Base-by-base conservation (phyloP, 1,140 invertebrate genomes). In the Mya arenaria region DNA sequence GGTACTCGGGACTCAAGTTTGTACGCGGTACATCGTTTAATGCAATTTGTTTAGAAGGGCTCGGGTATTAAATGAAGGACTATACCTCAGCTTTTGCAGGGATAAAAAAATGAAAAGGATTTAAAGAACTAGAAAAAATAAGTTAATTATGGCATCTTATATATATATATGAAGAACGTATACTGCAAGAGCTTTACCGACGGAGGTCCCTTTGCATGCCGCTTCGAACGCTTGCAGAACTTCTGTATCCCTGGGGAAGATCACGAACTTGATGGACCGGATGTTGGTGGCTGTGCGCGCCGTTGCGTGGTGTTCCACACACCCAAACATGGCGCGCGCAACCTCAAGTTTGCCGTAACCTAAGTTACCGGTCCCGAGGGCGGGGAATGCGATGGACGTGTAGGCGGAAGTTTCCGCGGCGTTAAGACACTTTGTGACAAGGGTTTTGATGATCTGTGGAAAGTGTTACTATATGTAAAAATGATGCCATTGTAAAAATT, bases 351-450 rank as follows among this genome's bases (percentile, higher is more conserved):
- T 75, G n/a, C 56, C 56, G 19, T 82, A 82, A 1, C 62, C 48
- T 4, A 86, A 82, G 34, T 75, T 82, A 44, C 86, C 86, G 32
- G 86, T 84, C 32, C 86, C 86, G 17, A 87, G 56, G 15, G 84
- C 86, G 19, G 86, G 84, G n/a, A 87, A 79, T 19, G 84, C 79
- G n/a, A 87, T 79, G 17, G 82, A 82, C 25, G 37, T 65, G 15
- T 37, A 63, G 6, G 34, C 36, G 13, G 23, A 72, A 15, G 65
- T 77, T 13, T 72, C 23, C 8, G 86, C 84, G 79, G 81, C 36
- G 3, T 32, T 37, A 28, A 87, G 55, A 62, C 80, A 84, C 4
- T 41, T 52, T 36, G 56, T n/a, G 37, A 84, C 32, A 17, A 87
- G 34, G 6, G 41, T 39, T 56, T 63, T 39, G 32, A 85, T 17